Conservation (phyloP, 2,113 vertebrate species). For the Pomatostomus ruficeps region DNA sequence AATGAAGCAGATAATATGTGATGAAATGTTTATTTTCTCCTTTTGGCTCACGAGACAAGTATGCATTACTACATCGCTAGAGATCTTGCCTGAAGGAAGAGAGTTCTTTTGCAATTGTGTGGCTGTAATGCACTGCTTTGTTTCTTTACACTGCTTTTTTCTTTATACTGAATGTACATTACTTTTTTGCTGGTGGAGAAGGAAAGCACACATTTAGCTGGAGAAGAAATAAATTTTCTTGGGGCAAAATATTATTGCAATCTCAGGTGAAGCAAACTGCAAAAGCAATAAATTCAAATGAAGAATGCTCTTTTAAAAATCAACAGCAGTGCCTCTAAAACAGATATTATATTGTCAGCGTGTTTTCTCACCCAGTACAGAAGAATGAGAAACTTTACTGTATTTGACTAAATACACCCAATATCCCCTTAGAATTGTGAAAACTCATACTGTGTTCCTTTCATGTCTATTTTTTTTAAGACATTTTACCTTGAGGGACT, state of each 20-base stretch:
- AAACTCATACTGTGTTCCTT: background rate
- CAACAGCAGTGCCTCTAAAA: background rate
- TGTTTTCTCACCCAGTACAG: background rate
- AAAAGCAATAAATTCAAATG: background rate
- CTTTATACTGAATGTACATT: background rate
- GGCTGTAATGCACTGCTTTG: background rate
- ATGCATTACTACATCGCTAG: background rate
- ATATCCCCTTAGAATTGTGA: background rate
- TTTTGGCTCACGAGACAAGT: slow-evolving; percentile 39
- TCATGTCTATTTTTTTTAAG: background rate
- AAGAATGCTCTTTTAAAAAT: background rate
- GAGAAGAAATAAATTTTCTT: background rate
- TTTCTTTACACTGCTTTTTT: background rate
- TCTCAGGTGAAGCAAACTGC: background rate
- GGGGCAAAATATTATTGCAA: background rate
- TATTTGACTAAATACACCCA: background rate
- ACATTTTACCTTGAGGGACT: background rate
- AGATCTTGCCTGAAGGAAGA: slow-evolving; percentile 21
- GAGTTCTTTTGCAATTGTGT: background rate
- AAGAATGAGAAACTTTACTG: background rate
- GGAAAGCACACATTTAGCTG: background rate
- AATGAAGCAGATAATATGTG: slow-evolving; percentile 65
- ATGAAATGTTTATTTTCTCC: slow-evolving; percentile 62
- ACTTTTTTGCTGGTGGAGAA: background rate
- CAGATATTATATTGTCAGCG: background rate